A percentile compares a stretch with the other conserved stretches of the same genome.
Evolutionary conservation across 2,888 invertebrate species (phyloP).

Genomic region (Plebejus argus): DNA sequence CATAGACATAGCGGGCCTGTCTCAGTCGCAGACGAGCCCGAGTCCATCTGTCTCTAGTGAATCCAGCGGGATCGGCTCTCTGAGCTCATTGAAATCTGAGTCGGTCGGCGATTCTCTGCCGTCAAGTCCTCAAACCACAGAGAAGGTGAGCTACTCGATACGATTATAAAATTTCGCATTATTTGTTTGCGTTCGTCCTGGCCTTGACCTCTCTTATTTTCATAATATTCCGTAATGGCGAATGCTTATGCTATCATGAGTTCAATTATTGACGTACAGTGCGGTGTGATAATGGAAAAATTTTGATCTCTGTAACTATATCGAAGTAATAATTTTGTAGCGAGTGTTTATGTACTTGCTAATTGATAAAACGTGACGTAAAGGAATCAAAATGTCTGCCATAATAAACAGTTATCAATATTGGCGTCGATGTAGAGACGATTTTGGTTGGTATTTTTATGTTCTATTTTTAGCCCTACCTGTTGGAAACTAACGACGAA

Average conservation of each 20-base stretch:
- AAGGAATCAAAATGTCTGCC: constrained; percentile 33
- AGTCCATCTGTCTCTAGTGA: constrained; percentile 82
- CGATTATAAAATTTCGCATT: constrained; percentile 50
- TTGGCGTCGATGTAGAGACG: constrained; percentile 14
- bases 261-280: constrained; percentile 64
- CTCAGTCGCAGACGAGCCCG: constrained; percentile 76
- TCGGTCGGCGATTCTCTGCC: constrained; percentile 75
- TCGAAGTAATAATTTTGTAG: constrained; percentile 1
- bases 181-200: constrained; percentile 77
- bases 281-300: constrained; percentile 64
- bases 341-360: constrained; percentile 22
- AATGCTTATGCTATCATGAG: constrained; percentile 73
- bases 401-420: constrained; percentile 34
- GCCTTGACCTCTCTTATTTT: constrained; percentile 80
- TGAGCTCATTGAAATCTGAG: constrained; percentile 78
- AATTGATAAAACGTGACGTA: constrained; percentile 30
- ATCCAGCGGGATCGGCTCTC: constrained; percentile 82
- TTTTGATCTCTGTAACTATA: constrained; percentile 44
- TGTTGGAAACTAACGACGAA: constrained; percentile 12
- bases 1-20: constrained; percentile 76
- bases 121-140: constrained; percentile 78
- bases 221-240: constrained; percentile 81
- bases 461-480: constrained; percentile 27
- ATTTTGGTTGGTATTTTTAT: constrained; percentile 29
- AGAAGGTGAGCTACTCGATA: constrained; percentile 63